These are phyloP conservation scores for Triplophysa siluroides DNA, from an alignment of 2,113 vertebrate species.

Conservation along the genomic window DNA sequence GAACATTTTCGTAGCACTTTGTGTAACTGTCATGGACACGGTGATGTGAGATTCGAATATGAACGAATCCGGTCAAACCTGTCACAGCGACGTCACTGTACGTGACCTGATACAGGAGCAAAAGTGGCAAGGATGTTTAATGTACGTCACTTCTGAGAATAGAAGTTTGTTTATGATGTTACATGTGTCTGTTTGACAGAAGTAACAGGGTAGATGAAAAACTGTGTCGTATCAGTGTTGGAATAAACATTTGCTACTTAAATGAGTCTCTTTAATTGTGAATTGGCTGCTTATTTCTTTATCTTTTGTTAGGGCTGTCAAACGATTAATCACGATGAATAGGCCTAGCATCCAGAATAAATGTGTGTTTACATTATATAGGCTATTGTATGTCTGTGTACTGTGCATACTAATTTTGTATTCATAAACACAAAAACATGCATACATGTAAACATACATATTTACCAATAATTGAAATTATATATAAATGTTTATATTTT, in stretches of 20 bases:
- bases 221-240: conserved; percentile 63
- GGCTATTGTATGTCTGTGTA: no score
- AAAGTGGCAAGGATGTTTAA: conserved; percentile 1
- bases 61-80: conserved; percentile 16
- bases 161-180: conserved; percentile 12
- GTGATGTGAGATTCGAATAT: conserved; percentile 28
- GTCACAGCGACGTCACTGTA: conserved; percentile 29
- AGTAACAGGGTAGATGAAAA: conserved; percentile 57
- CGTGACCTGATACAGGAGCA: conserved; percentile 20
- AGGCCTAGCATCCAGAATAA: no score
- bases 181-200: conserved; percentile 41
- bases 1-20: conserved; percentile 22
- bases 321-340: no score
- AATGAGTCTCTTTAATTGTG: conserved; percentile 27
- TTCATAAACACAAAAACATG: no score
- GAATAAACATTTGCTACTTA: conserved; percentile 73
- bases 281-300: not conserved
- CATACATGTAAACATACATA: no score
- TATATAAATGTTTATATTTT: no score
- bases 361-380: no score
- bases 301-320: no score
- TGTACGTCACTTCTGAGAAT: conserved; percentile 18
- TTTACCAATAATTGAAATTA: no score
- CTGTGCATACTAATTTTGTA: no score
- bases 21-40: conserved; percentile 30